phyloP scores from a whole-genome alignment of 1,140 invertebrate species.

The Drosophila repleta region DNA sequence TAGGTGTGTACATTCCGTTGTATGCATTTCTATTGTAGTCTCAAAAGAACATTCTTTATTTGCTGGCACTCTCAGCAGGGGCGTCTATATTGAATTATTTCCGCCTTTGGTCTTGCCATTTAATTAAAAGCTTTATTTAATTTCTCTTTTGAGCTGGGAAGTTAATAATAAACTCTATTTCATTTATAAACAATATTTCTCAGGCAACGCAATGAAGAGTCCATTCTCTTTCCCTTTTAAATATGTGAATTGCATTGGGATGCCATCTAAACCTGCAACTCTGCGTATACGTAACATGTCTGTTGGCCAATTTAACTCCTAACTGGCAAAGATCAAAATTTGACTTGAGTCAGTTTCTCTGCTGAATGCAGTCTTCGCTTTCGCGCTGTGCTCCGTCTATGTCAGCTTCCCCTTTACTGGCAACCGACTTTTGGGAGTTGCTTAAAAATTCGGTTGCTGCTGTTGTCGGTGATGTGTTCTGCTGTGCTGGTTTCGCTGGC shows the following conservation, averaged over 20 bases:
- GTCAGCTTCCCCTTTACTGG: slow-evolving; percentile 34
- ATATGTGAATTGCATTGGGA: not conserved
- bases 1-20: too few relatives aligned
- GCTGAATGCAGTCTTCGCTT: slow-evolving; percentile 14
- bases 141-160: too few relatives aligned
- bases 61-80: too few relatives aligned
- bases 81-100: too few relatives aligned
- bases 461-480: not conserved
- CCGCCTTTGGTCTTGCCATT: too few relatives aligned
- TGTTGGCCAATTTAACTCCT: not conserved
- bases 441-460: slow-evolving; percentile 27
- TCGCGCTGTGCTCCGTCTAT: slow-evolving; percentile 51
- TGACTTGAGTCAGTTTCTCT: slow-evolving; percentile 8
- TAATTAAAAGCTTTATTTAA: too few relatives aligned
- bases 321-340: slow-evolving; percentile 12
- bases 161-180: too few relatives aligned
- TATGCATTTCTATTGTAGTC: too few relatives aligned
- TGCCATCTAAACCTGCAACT: not conserved
- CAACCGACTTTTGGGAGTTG: slow-evolving; percentile 12
- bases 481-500: slow-evolving; percentile 10
- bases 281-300: slow-evolving; percentile 20
- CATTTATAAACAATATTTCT: too few relatives aligned
- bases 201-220: too few relatives aligned
- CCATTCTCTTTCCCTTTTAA: too few relatives aligned
- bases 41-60: too few relatives aligned